phyloP scores from a whole-genome alignment of 37 sponge, comb jelly and placozoan genomes.

The Ianthella basta region DNA sequence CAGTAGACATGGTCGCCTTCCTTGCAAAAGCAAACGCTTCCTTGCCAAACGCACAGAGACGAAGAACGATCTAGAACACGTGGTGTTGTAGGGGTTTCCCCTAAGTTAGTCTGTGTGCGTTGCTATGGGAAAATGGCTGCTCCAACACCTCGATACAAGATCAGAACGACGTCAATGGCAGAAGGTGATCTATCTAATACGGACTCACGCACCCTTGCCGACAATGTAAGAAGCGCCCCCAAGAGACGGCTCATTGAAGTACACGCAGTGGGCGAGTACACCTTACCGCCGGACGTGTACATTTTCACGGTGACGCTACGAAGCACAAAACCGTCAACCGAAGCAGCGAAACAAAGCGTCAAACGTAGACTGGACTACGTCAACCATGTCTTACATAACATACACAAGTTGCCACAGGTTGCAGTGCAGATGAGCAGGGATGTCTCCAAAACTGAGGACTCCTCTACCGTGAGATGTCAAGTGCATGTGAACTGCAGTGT shows the following conservation, averaged over 20 bases:
- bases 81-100: not conserved
- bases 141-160: too few relatives aligned
- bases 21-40: too few relatives aligned
- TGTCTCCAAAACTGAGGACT: not conserved
- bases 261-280: constrained; percentile 7
- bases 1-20: not conserved
- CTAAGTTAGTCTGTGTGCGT: too few relatives aligned
- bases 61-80: not conserved
- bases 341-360: constrained; percentile 22
- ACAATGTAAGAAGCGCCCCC: too few relatives aligned
- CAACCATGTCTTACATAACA: constrained; percentile 9
- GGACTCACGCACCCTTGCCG: too few relatives aligned
- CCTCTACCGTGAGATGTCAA: not conserved
- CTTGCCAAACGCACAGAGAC: too few relatives aligned
- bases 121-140: constrained; percentile 17
- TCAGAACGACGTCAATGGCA: too few relatives aligned
- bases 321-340: not conserved
- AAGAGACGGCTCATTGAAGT: constrained; percentile 1
- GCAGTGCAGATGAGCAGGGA: not conserved
- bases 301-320: not conserved
- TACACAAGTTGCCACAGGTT: not conserved
- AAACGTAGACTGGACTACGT: constrained; percentile 12
- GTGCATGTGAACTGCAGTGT: not conserved
- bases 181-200: too few relatives aligned
- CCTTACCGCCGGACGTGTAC: constrained; percentile 8